These are phyloP conservation scores for Hylia prasina DNA, from an alignment of 2,113 vertebrate genomes.

Conservation along the genomic window DNA sequence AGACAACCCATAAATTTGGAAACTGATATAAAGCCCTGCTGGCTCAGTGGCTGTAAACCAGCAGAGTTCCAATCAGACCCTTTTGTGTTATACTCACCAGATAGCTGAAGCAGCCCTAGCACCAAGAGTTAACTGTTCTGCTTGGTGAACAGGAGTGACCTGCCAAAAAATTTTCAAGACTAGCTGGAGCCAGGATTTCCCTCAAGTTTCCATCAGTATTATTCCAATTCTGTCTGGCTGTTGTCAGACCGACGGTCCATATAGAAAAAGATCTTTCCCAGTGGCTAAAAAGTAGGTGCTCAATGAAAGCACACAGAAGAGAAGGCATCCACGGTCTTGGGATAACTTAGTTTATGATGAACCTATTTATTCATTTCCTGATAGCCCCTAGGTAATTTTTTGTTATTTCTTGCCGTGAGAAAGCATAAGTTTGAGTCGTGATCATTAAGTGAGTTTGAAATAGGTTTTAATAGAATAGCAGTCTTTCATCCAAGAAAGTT, in stretches of 20 bases:
- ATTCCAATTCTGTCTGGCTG: background rate
- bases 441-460: background rate
- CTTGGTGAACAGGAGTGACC: background rate
- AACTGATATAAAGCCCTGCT: background rate
- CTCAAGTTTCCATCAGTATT: background rate
- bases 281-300: background rate
- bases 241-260: background rate
- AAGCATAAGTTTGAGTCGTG: background rate
- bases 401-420: background rate
- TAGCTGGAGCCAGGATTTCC: background rate
- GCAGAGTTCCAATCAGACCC: background rate
- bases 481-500: background rate
- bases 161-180: background rate
- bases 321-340: background rate
- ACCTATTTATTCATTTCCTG: background rate
- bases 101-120: background rate
- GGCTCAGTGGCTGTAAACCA: background rate
- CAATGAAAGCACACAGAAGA: background rate
- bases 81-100: background rate
- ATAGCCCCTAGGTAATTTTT: background rate
- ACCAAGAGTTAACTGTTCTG: background rate
- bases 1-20: background rate
- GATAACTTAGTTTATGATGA: background rate
- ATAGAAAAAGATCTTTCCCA: background rate
- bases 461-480: background rate